phyloP scores from a whole-genome alignment of 2,888 invertebrate species.

The Crioceris asparagi region DNA sequence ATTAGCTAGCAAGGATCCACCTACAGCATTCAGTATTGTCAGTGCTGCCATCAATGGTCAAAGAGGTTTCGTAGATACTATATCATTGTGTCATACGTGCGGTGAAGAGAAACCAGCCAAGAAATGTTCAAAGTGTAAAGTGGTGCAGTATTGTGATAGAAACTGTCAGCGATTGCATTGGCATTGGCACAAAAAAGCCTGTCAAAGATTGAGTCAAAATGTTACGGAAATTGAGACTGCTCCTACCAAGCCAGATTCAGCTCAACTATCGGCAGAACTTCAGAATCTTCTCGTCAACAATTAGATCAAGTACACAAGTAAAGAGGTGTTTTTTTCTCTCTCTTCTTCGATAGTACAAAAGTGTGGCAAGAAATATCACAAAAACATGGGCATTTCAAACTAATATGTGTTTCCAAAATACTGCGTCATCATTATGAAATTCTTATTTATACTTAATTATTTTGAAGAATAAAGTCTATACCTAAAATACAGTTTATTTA shows the following conservation, averaged over 20 bases:
- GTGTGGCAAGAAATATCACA: too few species aligned
- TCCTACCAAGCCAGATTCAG: conserved; percentile 20
- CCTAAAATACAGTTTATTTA: too few species aligned
- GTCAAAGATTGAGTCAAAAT: conserved; percentile 48
- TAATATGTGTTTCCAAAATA: too few species aligned
- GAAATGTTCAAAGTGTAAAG: conserved; percentile 91
- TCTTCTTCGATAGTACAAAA: too few species aligned
- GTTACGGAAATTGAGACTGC: conserved; percentile 13
- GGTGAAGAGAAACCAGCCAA: conserved; percentile 82
- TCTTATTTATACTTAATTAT: too few species aligned
- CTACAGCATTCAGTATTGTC: conserved; percentile 59
- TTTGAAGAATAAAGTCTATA: too few species aligned
- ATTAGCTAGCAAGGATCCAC: conserved; percentile 63
- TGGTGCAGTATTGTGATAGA: conserved; percentile 86
- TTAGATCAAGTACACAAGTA: conserved; percentile 9
- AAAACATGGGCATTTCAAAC: too few species aligned
- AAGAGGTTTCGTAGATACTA: conserved; percentile 59
- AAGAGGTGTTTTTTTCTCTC: too few species aligned
- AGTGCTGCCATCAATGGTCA: conserved; percentile 81
- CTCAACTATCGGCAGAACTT: conserved; percentile 27
- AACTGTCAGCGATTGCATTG: conserved; percentile 91
- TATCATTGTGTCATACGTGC: conserved; percentile 71
- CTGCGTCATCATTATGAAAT: too few species aligned
- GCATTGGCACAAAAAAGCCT: conserved; percentile 83
- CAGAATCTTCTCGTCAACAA: conserved; percentile 27